Base-by-base conservation (phyloP, 2,888 invertebrate species). In the Psylliodes chrysocephalus region DNA sequence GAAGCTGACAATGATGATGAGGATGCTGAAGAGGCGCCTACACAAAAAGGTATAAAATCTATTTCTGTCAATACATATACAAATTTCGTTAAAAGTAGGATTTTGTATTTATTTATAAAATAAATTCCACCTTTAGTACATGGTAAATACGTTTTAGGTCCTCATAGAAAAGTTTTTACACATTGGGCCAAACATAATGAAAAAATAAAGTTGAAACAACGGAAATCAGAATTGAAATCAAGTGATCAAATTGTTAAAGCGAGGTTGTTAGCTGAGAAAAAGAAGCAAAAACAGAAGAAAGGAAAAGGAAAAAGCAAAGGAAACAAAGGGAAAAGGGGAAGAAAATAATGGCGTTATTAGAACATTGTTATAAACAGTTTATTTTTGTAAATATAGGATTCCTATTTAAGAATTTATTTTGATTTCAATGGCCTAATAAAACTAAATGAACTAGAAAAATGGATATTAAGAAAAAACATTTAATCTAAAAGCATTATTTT, bases 131-230 rank as follows among this genome's bases (percentile, higher is more conserved):
- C n/a, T n/a, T n/a, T n/a, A n/a, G 22, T 22, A 4, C 22, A 22
- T 22, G n/a, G n/a, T n/a, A 22, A 22, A 6, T 44, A 17, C n/a
- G 6, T 64, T 47, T 17, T 35, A 64, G 64, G 40, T 38, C 75
- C 77, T 54, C 65, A 81, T 70, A 78, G 83, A 79, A 84, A 80
- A 8, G 85, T 87, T 0, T 87, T 90, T 60, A 91, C 91, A 0
- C 91, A 90, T 75, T 93, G 92, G 90, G 90, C 90, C 49, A 88
- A 90, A 49, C 91, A 93, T 80, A 94, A 93, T 82, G 89, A 90
- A 65, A 91, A 93, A 66, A 63, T 89, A 1, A 87, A 88, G 69
- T 82, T 86, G 64, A 89, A 89, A 79, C 85, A 87, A 71, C 81
- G 80, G 49, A 72, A 81, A 79, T 70, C 83, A n/a, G 90, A 93